These are phyloP conservation scores for Hydropsyche tenuis DNA, from an alignment of 1,140 invertebrate species.

Conservation along the genomic window DNA sequence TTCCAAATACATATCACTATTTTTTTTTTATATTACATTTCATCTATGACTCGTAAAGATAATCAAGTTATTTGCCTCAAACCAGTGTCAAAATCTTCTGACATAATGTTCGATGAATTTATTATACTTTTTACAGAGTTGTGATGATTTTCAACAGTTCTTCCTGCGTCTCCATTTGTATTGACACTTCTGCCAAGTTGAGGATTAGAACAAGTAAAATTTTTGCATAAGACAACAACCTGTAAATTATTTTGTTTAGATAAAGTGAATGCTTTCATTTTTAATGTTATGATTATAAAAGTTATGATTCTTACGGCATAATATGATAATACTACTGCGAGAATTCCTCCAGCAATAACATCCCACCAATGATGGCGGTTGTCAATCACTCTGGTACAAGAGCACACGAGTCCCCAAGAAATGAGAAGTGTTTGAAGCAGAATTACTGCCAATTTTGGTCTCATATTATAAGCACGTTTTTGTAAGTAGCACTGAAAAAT, in stretches of 20 bases:
- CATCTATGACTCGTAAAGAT: not conserved
- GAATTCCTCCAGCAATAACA: slow-evolving; percentile 66
- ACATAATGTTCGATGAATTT: slow-evolving; percentile 3
- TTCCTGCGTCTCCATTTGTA: slow-evolving; percentile 1
- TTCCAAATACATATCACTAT: not conserved
- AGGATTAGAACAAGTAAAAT: slow-evolving; percentile 8
- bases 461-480: slow-evolving; percentile 59
- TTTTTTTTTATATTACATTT: not conserved
- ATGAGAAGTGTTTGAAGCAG: slow-evolving; percentile 68
- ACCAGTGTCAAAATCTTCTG: slow-evolving; percentile 8
- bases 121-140: slow-evolving; percentile 1
- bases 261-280: too few relatives aligned
- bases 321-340: slow-evolving; percentile 60
- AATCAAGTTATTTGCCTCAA: slow-evolving; percentile 24
- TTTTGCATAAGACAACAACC: slow-evolving; percentile 16
- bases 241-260: not conserved
- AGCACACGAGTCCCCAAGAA: slow-evolving; percentile 67
- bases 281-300: not conserved
- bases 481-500: slow-evolving; percentile 42
- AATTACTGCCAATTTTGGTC: slow-evolving; percentile 64
- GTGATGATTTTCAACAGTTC: slow-evolving; percentile 1
- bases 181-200: slow-evolving; percentile 4
- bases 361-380: slow-evolving; percentile 81
- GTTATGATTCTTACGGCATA: slow-evolving; percentile 27
- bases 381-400: slow-evolving; percentile 72